Evolutionary conservation across 2,888 invertebrate species (phyloP).

Genomic region (Erebia epiphron): DNA sequence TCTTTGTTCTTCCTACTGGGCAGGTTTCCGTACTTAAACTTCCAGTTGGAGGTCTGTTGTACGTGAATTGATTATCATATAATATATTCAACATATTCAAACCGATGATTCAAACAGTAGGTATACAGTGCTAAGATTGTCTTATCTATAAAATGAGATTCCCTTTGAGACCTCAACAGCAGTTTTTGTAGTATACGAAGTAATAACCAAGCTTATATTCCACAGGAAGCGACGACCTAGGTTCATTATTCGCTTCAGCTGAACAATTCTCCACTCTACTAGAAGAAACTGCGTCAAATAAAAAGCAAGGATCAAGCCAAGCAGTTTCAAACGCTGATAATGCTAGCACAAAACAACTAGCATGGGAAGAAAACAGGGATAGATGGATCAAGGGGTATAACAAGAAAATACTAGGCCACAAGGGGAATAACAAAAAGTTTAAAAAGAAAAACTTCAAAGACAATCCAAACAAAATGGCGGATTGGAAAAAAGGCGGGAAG

Average conservation of each 20-base stretch:
- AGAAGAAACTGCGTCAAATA: slow-evolving; percentile 90
- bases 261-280: slow-evolving; percentile 94
- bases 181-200: not conserved
- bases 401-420: slow-evolving; percentile 68
- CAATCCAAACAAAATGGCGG: slow-evolving; percentile 50
- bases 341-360: slow-evolving; percentile 89
- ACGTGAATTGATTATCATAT: too few relatives aligned
- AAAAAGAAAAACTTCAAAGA: slow-evolving; percentile 43
- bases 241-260: slow-evolving; percentile 90
- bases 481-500: slow-evolving; percentile 58
- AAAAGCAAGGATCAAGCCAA: slow-evolving; percentile 85
- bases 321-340: slow-evolving; percentile 89
- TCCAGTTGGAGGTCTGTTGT: too few relatives aligned
- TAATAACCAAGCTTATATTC: slow-evolving; percentile 13
- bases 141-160: too few relatives aligned
- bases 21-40: too few relatives aligned
- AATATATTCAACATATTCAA: too few relatives aligned
- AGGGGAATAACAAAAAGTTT: slow-evolving; percentile 48
- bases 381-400: slow-evolving; percentile 84
- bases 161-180: too few relatives aligned
- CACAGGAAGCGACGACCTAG: slow-evolving; percentile 77
- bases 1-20: too few relatives aligned
- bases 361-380: slow-evolving; percentile 91
- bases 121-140: too few relatives aligned
- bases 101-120: too few relatives aligned